Percentiles rank a stretch among this genome's conserved stretches.
Evolutionary conservation across 2,113 vertebrate genomes (phyloP).

Genomic region (Actenoides lindsayi): DNA sequence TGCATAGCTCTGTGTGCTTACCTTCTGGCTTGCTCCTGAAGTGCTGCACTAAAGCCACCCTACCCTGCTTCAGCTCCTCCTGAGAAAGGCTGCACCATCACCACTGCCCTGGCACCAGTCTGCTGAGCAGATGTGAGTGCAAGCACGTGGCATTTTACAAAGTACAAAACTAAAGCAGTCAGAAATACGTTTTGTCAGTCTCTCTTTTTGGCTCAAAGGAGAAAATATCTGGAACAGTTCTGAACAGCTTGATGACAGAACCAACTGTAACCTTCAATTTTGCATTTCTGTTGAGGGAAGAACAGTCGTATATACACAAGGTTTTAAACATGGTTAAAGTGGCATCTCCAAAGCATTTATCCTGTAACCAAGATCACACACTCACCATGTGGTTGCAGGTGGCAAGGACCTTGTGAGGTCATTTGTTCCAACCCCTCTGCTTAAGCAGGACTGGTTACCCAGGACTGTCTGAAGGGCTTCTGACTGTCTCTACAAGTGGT

Average conservation of each 20-base stretch:
- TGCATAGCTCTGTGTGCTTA: fast-evolving
- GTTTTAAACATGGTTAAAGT: background rate
- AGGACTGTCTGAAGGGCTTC: background rate
- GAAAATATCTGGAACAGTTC: background rate
- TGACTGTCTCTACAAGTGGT: background rate
- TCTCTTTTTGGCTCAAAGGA: background rate
- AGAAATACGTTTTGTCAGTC: too few species aligned
- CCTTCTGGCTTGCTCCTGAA: background rate
- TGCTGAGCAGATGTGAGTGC: background rate
- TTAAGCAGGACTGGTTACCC: background rate
- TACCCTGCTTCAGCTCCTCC: background rate
- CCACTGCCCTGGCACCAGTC: background rate
- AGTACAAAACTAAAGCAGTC: too few species aligned
- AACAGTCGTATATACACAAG: background rate
- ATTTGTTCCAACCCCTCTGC: background rate
- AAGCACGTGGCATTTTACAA: background rate
- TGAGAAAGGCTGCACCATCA: background rate
- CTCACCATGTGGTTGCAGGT: background rate
- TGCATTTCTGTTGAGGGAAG: background rate
- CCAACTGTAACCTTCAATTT: background rate
- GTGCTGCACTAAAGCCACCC: background rate
- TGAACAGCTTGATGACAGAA: background rate
- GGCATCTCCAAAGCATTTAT: background rate
- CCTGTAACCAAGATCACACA: too few species aligned
- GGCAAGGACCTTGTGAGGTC: background rate